Conservation (phyloP, 2,113 vertebrate genomes). For the Elachura formosa region DNA sequence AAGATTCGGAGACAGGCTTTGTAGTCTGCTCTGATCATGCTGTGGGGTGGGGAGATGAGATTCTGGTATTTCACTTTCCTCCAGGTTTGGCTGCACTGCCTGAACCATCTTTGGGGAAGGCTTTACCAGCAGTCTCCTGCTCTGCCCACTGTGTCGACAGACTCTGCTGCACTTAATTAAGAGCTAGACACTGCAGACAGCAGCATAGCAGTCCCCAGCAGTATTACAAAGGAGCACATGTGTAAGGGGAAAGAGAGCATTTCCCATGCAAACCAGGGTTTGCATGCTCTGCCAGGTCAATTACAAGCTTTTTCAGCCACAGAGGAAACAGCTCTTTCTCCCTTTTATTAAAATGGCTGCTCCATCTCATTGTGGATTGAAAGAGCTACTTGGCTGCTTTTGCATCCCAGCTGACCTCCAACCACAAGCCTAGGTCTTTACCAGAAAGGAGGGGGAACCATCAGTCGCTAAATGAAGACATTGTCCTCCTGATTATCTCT, state of each 20-base stretch:
- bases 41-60: not conserved
- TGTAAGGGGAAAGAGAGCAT: not conserved
- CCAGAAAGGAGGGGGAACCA: not conserved
- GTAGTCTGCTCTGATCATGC: not conserved
- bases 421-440: conserved; percentile 22
- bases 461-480: conserved; percentile 17
- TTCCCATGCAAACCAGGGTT: conserved; percentile 21
- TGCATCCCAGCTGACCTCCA: not conserved
- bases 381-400: conserved; percentile 17
- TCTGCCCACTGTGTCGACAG: not conserved
- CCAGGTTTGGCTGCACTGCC: not conserved
- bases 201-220: not conserved
- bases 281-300: conserved; percentile 27
- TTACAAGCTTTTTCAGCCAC: conserved; percentile 24
- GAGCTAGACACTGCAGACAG: not conserved
- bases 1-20: not conserved
- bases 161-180: not conserved
- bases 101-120: not conserved
- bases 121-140: not conserved
- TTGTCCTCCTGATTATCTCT: not conserved
- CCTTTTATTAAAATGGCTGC: conserved; percentile 18
- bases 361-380: not conserved
- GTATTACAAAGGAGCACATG: conserved; percentile 1
- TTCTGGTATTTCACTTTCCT: not conserved
- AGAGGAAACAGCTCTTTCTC: conserved; percentile 16